phyloP scores from a whole-genome alignment of 2,888 invertebrate genomes.

The Caenorhabditis sulstoni region DNA sequence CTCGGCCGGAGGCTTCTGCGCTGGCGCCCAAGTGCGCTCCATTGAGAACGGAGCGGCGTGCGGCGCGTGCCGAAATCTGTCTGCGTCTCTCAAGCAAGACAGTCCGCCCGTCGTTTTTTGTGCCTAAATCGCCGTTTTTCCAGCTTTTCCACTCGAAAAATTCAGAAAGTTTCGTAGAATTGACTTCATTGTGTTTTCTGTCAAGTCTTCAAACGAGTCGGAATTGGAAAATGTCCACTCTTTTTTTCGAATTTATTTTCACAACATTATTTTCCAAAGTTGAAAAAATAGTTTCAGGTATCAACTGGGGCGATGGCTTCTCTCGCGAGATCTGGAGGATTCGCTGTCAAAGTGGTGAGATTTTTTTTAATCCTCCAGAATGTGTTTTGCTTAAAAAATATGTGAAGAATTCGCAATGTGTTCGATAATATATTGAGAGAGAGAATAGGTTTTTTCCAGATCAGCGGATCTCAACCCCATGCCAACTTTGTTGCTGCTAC shows the following conservation, averaged over 20 bases:
- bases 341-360: conserved; percentile 71
- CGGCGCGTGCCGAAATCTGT: conserved; percentile 42
- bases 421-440: no score
- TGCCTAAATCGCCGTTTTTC: conserved; percentile 22
- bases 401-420: no score
- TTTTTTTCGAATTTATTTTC: no score
- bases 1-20: neutral
- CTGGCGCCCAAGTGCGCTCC: conserved; percentile 27
- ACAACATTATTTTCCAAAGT: neutral
- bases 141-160: conserved; percentile 50
- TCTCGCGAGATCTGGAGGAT: conserved; percentile 72
- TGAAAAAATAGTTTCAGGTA: conserved; percentile 49
- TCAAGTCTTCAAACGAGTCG: neutral
- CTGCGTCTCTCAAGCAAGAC: conserved; percentile 50
- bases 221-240: no score
- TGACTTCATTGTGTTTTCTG: no score
- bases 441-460: no score
- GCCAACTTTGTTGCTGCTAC: conserved; percentile 65
- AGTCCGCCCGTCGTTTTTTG: conserved; percentile 57
- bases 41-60: conserved; percentile 38
- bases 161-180: no score
- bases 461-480: conserved; percentile 68
- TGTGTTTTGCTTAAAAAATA: no score
- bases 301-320: conserved; percentile 69
- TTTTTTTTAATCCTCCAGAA: conserved; percentile 5